A percentile compares a stretch with the other conserved stretches of the same genome.
Conservation (phyloP, 2,797 vertebrate species). For the Chiloscyllium punctatum region DNA sequence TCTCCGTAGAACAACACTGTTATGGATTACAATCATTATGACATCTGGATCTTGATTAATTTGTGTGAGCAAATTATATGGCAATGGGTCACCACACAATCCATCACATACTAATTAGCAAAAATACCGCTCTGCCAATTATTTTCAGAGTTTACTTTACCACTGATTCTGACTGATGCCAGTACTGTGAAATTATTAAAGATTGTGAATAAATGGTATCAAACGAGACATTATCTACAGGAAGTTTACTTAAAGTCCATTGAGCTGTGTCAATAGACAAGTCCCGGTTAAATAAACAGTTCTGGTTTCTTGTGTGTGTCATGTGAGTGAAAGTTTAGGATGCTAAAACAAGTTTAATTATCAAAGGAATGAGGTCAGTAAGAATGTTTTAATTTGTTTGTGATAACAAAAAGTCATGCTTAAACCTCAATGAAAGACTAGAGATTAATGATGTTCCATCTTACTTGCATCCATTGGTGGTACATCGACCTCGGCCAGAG, state of each 20-base stretch:
- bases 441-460: constrained; percentile 43
- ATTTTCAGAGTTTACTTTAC: background rate
- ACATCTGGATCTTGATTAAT: background rate
- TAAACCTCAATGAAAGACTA: background rate
- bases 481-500: constrained; percentile 91
- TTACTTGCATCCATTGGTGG: constrained; percentile 93
- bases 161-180: background rate
- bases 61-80: background rate
- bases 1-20: background rate
- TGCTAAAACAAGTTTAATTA: background rate
- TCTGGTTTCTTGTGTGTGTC: background rate
- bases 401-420: background rate
- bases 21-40: background rate
- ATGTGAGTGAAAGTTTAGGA: background rate
- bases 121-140: background rate
- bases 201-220: background rate
- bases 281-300: background rate
- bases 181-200: background rate
- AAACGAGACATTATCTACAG: background rate
- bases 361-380: background rate
- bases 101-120: background rate
- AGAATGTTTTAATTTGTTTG: constrained; percentile 5
- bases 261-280: background rate
- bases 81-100: background rate
- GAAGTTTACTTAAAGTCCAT: background rate